Percentiles rank a stretch among this genome's conserved stretches.
Conservation (phyloP, 2,888 invertebrate genomes). For the Autographa gamma region DNA sequence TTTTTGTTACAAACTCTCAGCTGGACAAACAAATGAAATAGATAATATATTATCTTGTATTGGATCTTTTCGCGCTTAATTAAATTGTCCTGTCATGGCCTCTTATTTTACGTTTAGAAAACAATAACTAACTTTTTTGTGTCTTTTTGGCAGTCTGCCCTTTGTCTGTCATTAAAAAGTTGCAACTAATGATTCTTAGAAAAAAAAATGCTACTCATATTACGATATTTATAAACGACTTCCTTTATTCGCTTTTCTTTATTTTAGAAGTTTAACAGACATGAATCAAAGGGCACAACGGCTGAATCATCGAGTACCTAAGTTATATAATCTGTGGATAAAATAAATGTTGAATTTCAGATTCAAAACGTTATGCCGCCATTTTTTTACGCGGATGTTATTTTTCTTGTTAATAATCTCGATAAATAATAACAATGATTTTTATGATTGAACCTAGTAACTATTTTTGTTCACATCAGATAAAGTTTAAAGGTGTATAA, state of each 20-base stretch:
- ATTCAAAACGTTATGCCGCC: too few species aligned
- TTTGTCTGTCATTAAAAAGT: slow-evolving; percentile 4
- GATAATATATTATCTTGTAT: too few species aligned
- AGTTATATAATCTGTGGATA: too few species aligned
- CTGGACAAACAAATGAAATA: too few species aligned
- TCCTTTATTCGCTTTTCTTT: neutral
- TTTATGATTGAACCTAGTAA: too few species aligned
- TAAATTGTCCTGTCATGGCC: neutral
- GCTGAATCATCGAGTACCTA: neutral
- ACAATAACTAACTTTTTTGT: neutral
- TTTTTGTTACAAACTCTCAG: neutral
- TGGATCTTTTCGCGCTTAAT: neutral
- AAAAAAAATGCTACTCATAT: slow-evolving; percentile 1
- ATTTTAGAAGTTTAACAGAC: neutral
- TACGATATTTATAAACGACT: neutral
- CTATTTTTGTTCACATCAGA: too few species aligned
- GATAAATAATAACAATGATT: too few species aligned
- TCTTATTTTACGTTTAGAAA: neutral
- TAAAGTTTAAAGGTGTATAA: too few species aligned
- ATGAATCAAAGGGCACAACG: neutral
- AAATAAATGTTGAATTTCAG: too few species aligned
- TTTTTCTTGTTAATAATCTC: too few species aligned
- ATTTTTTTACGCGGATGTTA: too few species aligned
- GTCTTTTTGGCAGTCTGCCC: neutral
- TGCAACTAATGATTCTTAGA: neutral